Percentiles rank a stretch among this genome's conserved stretches.
These are phyloP conservation scores for Sebastes taczanowskii DNA, from an alignment of 2,797 vertebrate species.

Conservation along the genomic window DNA sequence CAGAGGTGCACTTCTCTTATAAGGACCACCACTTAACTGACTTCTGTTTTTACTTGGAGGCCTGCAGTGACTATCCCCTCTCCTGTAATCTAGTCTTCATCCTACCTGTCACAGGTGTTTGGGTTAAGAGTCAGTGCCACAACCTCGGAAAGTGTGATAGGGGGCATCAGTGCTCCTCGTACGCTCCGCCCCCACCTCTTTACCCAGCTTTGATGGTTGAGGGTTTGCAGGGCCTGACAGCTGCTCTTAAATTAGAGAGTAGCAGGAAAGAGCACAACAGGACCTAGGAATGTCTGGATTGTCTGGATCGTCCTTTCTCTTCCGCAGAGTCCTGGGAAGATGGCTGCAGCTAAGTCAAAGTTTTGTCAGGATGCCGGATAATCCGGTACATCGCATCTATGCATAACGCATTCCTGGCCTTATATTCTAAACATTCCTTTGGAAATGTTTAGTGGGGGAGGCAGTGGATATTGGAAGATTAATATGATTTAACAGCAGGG, in stretches of 20 bases:
- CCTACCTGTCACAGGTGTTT: slow-evolving; percentile 70
- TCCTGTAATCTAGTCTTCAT: slow-evolving; percentile 71
- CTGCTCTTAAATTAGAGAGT: slow-evolving; percentile 87
- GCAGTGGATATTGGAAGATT: slow-evolving; percentile 34
- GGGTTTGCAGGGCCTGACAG: slow-evolving; percentile 78
- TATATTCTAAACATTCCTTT: slow-evolving; percentile 46
- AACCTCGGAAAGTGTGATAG: slow-evolving; percentile 62
- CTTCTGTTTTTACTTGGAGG: slow-evolving; percentile 39
- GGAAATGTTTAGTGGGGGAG: slow-evolving; percentile 20
- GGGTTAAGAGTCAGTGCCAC: slow-evolving; percentile 35
- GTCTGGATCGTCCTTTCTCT: slow-evolving; percentile 75
- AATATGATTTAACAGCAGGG: slow-evolving; percentile 55
- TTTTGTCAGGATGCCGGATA: slow-evolving; percentile 57
- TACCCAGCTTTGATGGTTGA: slow-evolving; percentile 76
- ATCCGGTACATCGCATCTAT: slow-evolving; percentile 41
- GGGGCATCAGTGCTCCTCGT: slow-evolving; percentile 40
- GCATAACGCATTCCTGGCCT: slow-evolving; percentile 44
- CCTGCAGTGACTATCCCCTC: slow-evolving; percentile 11
- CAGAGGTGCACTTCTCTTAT: background rate
- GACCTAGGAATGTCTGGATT: slow-evolving; percentile 82
- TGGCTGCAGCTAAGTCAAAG: slow-evolving; percentile 45
- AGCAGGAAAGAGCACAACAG: slow-evolving; percentile 75
- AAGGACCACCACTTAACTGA: slow-evolving; percentile 28
- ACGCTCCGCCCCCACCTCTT: slow-evolving; percentile 29
- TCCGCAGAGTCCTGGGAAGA: slow-evolving; percentile 75